Evolutionary conservation across 2,797 vertebrate species (phyloP).

Genomic region (Acrossocheilus wenchowensis): DNA sequence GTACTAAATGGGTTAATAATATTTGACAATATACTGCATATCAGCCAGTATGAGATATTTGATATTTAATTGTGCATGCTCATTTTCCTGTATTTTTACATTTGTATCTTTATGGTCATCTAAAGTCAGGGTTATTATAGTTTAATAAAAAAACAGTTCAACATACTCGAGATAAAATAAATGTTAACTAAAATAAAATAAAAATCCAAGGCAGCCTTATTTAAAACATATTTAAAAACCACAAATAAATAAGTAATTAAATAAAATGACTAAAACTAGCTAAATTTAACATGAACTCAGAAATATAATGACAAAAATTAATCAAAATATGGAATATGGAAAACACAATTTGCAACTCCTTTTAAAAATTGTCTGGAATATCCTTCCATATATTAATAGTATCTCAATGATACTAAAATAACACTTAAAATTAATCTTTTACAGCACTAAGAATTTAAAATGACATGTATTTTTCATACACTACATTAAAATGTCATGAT

Average conservation of each 20-base stretch:
- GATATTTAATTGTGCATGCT: not conserved
- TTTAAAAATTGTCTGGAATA: not conserved
- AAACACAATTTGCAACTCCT: too few species aligned
- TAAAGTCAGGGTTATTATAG: not conserved
- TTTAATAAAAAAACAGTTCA: not conserved
- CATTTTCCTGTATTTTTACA: not conserved
- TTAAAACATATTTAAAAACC: too few species aligned
- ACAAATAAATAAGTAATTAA: not conserved
- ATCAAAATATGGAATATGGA: not conserved
- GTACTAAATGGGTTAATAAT: not conserved
- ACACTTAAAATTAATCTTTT: not conserved
- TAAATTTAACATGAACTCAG: not conserved
- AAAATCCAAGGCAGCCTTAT: not conserved
- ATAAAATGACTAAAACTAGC: not conserved
- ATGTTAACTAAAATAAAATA: not conserved
- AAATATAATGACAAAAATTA: not conserved
- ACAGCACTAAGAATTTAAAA: not conserved
- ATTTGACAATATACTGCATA: not conserved
- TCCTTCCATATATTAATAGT: not conserved
- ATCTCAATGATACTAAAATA: not conserved
- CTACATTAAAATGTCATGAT: not conserved
- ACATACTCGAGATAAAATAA: not conserved
- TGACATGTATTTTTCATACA: not conserved
- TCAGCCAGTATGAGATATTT: not conserved
- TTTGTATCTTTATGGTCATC: not conserved